Conservation (phyloP, 2,113 vertebrate species). For the Colinus virginianus region DNA sequence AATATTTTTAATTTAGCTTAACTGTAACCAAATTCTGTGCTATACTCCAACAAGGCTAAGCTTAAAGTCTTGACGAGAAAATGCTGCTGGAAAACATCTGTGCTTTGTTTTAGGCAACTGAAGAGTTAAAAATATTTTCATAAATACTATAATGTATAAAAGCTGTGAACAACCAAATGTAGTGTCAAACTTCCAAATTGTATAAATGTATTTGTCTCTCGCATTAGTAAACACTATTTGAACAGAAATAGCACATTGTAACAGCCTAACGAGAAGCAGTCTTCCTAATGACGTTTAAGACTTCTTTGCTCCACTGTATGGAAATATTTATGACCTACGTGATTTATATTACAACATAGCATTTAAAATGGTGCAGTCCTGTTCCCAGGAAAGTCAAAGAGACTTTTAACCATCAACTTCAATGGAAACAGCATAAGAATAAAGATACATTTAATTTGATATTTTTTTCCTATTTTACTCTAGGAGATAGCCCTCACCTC, state of each 20-base stretch:
- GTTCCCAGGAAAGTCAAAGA: conserved; percentile 22
- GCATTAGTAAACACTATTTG: conserved; percentile 48
- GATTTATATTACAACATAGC: conserved; percentile 31
- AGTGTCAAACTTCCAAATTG: conserved; percentile 50
- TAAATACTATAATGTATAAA: conserved; percentile 52
- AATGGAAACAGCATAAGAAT: not conserved
- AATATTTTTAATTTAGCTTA: not conserved
- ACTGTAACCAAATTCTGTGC: not conserved
- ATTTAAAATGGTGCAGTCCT: not conserved
- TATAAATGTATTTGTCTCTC: conserved; percentile 59
- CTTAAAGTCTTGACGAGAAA: conserved; percentile 17
- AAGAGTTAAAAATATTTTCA: conserved; percentile 59
- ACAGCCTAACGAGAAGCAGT: conserved; percentile 67
- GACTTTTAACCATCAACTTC: not conserved
- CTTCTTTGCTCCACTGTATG: conserved; percentile 52
- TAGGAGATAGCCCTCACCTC: not conserved
- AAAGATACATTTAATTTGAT: not conserved
- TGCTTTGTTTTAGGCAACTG: not conserved
- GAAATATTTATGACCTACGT: conserved; percentile 65
- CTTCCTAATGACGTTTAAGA: conserved; percentile 35
- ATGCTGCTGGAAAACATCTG: conserved; percentile 31
- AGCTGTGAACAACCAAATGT: conserved; percentile 48
- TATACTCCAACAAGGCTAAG: not conserved
- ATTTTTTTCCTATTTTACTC: not conserved
- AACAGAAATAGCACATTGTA: conserved; percentile 69